These are phyloP conservation scores for Lathronympha strigana DNA, from an alignment of 2,888 invertebrate genomes.

Conservation along the genomic window DNA sequence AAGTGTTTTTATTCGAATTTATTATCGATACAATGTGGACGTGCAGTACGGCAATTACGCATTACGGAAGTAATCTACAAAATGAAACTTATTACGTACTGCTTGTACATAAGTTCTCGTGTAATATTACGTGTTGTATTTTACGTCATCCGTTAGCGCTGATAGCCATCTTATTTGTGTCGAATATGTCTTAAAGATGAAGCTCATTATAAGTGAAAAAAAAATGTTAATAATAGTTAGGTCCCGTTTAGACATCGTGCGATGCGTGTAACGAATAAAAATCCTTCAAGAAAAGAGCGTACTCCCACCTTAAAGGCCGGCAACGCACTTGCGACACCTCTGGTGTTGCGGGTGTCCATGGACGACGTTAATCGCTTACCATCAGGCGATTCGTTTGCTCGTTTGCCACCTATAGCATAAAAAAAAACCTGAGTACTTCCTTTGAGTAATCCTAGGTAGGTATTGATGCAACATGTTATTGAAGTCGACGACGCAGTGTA, in stretches of 20 bases:
- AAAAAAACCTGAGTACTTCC: no score
- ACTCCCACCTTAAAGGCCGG: no score
- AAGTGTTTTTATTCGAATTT: constrained; percentile 42
- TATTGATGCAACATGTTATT: no score
- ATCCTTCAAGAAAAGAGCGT: no score
- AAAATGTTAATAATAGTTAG: neutral
- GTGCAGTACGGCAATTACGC: constrained; percentile 59
- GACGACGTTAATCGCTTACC: no score
- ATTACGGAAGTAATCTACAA: constrained; percentile 68
- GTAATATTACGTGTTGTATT: constrained; percentile 57
- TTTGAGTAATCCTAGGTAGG: no score
- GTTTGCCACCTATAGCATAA: no score
- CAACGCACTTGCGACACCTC: no score
- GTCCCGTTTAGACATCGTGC: neutral
- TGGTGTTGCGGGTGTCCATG: no score
- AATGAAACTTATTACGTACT: constrained; percentile 64
- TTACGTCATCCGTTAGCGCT: constrained; percentile 55
- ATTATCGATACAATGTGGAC: constrained; percentile 50
- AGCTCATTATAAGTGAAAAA: constrained; percentile 4
- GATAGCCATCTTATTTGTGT: constrained; percentile 47
- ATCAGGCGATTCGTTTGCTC: no score
- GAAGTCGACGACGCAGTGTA: no score
- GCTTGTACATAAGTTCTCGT: constrained; percentile 56
- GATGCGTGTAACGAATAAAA: neutral
- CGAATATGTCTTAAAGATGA: constrained; percentile 44